These are phyloP conservation scores for Phortica magna DNA, from an alignment of 2,888 invertebrate genomes.

Conservation along the genomic window DNA sequence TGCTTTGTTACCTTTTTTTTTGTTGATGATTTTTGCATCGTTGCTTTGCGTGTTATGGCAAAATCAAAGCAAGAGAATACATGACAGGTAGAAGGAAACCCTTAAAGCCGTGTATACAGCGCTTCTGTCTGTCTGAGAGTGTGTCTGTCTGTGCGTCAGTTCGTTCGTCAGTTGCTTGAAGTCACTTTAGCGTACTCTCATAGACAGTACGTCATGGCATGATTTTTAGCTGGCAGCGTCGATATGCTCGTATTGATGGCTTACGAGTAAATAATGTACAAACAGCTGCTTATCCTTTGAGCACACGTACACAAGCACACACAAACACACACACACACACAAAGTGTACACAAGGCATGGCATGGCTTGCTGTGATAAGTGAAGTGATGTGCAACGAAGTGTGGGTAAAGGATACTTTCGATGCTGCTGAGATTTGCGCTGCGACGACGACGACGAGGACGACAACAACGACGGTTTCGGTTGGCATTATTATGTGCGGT, in stretches of 20 bases:
- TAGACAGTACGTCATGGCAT: background rate
- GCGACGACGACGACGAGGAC: too few relatives aligned
- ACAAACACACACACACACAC: background rate
- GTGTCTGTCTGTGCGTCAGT: slow-evolving; percentile 34
- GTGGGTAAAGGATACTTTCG: background rate
- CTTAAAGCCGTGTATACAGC: slow-evolving; percentile 55
- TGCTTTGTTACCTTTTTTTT: background rate
- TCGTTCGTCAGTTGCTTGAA: background rate
- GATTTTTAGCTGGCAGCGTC: slow-evolving; percentile 28
- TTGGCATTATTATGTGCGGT: background rate
- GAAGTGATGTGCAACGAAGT: background rate
- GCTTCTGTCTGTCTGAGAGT: slow-evolving; percentile 67
- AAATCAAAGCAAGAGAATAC: slow-evolving; percentile 57
- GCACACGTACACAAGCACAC: slow-evolving; percentile 33
- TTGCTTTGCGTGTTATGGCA: background rate
- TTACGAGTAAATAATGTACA: slow-evolving; percentile 72
- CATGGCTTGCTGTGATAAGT: background rate
- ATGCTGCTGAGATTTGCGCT: background rate
- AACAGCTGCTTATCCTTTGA: slow-evolving; percentile 67
- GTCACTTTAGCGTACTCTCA: background rate
- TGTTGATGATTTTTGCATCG: background rate
- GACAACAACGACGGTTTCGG: background rate
- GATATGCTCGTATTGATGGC: slow-evolving; percentile 62
- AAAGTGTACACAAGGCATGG: too few relatives aligned
- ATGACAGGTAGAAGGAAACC: slow-evolving; percentile 22